Evolutionary conservation across 2,113 vertebrate genomes (phyloP), one percentile per base, ranked within the genome.

Genomic region (Paradisaea rubra): DNA sequence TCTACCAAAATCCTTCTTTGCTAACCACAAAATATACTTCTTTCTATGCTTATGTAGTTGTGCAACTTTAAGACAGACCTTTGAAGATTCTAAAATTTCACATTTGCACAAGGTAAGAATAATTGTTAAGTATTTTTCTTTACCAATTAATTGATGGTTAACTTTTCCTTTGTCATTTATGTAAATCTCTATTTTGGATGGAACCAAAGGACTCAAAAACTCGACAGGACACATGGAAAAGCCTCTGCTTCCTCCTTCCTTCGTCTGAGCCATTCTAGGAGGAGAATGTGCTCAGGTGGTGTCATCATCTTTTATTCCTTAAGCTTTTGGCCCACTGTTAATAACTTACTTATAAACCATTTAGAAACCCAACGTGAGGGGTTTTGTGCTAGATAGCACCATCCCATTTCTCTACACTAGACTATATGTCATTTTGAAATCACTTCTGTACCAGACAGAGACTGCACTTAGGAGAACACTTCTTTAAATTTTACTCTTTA

Each of bases 171-270:
- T 35, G 25, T 52, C 18, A 39, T 63, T 59, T 85, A 74, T 7
- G 30, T 45, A 59, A 63, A 79, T 59, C 28, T 81, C 13, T 44
- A 65, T 57, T 91, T 77, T 2, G 0, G 35, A 52, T 19, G 6
- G 52, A 91, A 78, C 5, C 37, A 41, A 73, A 88, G 25, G 56
- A 65, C 49, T 74, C 35, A 57, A 65, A 85, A 65, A 28, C 25
- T 63, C 11, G n/a, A 17, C 2, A 39, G 11, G 4, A 69, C 0
- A 0, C 39, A 50, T 4, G 41, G 45, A 64, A 78, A 91, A 74
- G 23, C 25, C 12, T 66, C 31, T 6, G 1, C 18, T 35, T 52
- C 44, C 28, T 80, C 27, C 8, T 86, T 13, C 45, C 22, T 59
- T 42, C 78, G 68, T 21, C 24, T 4, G 0, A 42, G 33, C 35